Base-by-base conservation (phyloP, 2,113 vertebrate genomes). In the Onychostruthus taczanowskii region DNA sequence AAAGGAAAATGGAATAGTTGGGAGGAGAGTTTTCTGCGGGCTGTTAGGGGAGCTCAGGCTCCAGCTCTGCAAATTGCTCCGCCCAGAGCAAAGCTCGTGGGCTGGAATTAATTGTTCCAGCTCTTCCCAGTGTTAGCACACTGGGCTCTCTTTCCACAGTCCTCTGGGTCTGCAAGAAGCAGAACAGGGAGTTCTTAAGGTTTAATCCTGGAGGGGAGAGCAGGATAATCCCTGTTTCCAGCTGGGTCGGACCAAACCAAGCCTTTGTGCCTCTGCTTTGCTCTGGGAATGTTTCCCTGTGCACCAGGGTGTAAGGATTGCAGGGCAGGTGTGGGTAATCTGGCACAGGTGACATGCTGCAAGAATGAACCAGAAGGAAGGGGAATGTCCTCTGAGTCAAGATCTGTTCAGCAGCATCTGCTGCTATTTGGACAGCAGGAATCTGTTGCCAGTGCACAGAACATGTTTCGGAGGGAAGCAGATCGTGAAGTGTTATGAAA, bases 301-400 rank as follows among this genome's bases (percentile, higher is more conserved):
- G 1, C 2, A 0, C 0, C 0, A 21, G 72, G 43, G 46, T 15
- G 76, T 2, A 1, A 14, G 2, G 6, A 1, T 6, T 12, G 69
- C 52, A 39, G 87, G 58, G 81, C 56, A 11, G 52, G 3, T 16
- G 59, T 23, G 53, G 35, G 6, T 7, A 2, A 18, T 53, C 61
- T 47, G 69, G 46, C 17, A 22, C 70, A 76, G 87, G 53, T 30
- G 78, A 30, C 30, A 9, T 17, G 26, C 68, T 78, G 47, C 14
- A 33, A 4, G 67, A 13, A 31, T 67, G 22, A 11, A 15, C 35
- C 44, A 10, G 7, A 26, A 12, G 7, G 14, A 50, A n/a, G 37
- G 56, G 41, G 28, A 7, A 0, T 68, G 33, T 41, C 44, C 78
- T 75, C 6, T 50, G 17, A 20, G 35, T 23, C 19, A 1, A 33